Conservation (phyloP, 2,797 vertebrate species). For the Eutrigla gurnardus region DNA sequence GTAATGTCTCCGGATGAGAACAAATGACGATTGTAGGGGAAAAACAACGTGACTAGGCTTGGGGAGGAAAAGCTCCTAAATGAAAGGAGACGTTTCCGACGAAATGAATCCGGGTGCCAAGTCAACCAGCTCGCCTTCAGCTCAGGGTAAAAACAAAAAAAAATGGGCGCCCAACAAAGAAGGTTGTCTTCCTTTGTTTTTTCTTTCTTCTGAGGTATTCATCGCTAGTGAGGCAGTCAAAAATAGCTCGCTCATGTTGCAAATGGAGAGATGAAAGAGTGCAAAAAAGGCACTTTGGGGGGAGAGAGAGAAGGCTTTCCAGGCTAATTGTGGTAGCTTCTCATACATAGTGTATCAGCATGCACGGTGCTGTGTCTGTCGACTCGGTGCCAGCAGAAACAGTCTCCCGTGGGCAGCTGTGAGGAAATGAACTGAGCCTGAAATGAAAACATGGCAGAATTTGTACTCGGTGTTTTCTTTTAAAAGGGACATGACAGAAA, state of each 20-base stretch:
- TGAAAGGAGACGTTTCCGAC: constrained; percentile 45
- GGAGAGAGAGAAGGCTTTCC: constrained; percentile 50
- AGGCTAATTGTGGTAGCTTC: constrained; percentile 64
- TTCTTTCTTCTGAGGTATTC: constrained; percentile 18
- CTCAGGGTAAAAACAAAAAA: constrained; percentile 53
- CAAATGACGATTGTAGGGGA: constrained; percentile 20
- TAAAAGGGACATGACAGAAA: constrained; percentile 17
- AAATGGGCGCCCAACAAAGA: constrained; percentile 51
- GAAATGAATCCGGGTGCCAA: constrained; percentile 46
- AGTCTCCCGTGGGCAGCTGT: constrained; percentile 62
- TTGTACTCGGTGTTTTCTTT: constrained; percentile 18
- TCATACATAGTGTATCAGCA: constrained; percentile 61
- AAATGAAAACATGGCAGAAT: constrained; percentile 47
- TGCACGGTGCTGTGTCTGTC: constrained; percentile 30
- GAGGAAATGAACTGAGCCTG: constrained; percentile 60
- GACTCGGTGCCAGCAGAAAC: constrained; percentile 46
- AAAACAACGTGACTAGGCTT: constrained; percentile 35
- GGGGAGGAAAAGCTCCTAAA: constrained; percentile 31
- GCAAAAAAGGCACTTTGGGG: constrained; percentile 43
- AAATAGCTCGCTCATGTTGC: constrained; percentile 61
- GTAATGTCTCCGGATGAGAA: constrained; percentile 32
- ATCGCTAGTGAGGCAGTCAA: constrained; percentile 48
- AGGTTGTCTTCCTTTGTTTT: constrained; percentile 20
- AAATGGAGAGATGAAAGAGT: constrained; percentile 61
- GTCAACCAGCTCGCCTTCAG: constrained; percentile 53